Evolutionary conservation across 2,888 invertebrate genomes (phyloP).

Genomic region (Cephus runcator): DNA sequence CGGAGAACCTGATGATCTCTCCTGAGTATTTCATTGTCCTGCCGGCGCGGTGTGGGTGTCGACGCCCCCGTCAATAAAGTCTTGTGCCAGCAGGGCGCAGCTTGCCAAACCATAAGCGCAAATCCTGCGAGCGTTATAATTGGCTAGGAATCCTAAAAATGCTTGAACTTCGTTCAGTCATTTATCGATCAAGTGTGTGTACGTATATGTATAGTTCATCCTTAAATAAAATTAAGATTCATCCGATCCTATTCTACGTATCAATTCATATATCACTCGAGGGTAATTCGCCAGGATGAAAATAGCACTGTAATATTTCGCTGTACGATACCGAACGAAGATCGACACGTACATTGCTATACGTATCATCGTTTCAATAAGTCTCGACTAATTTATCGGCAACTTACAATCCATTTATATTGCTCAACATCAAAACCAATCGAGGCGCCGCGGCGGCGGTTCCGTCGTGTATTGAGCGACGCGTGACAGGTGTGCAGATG

Average conservation of each 20-base stretch:
- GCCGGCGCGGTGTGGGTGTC: conserved; percentile 1
- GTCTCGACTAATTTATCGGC: background rate
- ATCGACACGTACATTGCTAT: background rate
- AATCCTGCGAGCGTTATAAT: conserved; percentile 34
- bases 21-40: background rate
- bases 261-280: background rate
- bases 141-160: conserved; percentile 19
- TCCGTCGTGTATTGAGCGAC: conserved; percentile 5
- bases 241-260: background rate
- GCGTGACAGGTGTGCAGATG: conserved; percentile 11
- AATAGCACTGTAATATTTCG: background rate
- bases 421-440: background rate
- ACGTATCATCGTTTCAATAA: background rate
- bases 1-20: conserved; percentile 22
- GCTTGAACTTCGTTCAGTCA: background rate
- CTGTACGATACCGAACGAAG: background rate
- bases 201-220: background rate
- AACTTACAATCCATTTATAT: background rate
- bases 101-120: background rate
- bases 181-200: background rate
- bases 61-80: conserved; percentile 2
- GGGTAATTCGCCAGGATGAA: background rate
- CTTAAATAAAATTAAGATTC: background rate
- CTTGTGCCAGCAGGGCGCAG: background rate
- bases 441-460: background rate